These are phyloP conservation scores for Catamblyrhynchus diadema DNA, from an alignment of 2,797 vertebrate genomes.

Conservation along the genomic window DNA sequence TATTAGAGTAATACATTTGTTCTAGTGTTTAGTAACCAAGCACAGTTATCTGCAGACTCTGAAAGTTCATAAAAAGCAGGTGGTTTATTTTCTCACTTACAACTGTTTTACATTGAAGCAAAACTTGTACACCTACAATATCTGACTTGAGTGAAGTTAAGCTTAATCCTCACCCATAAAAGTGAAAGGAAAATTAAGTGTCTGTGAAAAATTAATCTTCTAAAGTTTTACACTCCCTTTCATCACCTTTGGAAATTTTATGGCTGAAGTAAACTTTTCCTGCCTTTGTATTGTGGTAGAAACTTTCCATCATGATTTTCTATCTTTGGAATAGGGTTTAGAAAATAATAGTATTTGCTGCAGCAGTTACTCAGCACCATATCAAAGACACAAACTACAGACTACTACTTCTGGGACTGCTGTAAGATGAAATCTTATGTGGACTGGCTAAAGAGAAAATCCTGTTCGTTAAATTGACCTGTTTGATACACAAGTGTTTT, in stretches of 20 bases:
- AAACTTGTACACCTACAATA: background rate
- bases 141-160: background rate
- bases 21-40: background rate
- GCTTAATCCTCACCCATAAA: background rate
- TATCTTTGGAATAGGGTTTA: background rate
- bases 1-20: background rate
- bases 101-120: background rate
- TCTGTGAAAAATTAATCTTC: background rate
- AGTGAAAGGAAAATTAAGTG: background rate
- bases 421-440: background rate
- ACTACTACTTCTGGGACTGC: background rate
- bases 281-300: background rate
- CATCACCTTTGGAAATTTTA: background rate
- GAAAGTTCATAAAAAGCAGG: background rate
- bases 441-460: background rate
- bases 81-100: background rate
- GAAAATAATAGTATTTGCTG: background rate
- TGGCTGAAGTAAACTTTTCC: background rate
- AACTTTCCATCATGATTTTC: background rate
- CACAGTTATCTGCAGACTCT: background rate
- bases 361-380: background rate
- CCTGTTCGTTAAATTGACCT: background rate
- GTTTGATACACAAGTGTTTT: background rate
- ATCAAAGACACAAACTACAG: background rate
- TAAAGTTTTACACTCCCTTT: background rate